phyloP scores from a whole-genome alignment of 2,888 invertebrate genomes.

The Troglohyphantes excavatus region DNA sequence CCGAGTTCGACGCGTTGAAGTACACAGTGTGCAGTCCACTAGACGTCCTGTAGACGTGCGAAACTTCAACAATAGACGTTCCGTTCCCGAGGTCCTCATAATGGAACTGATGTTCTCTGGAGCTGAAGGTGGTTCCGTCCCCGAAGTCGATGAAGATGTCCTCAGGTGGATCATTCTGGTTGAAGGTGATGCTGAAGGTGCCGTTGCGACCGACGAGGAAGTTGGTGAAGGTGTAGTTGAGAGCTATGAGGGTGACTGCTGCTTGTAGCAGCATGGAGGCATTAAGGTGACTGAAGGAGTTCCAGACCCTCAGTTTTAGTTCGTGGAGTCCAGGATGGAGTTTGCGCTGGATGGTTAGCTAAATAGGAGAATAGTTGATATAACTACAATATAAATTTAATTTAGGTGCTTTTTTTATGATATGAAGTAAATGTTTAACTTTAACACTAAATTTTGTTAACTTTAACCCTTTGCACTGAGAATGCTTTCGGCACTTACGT shows the following conservation, averaged over 20 bases:
- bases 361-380: no score
- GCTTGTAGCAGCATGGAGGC: conserved; percentile 61
- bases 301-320: conserved; percentile 47
- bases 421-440: no score
- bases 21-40: conserved; percentile 35
- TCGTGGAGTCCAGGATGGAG: conserved; percentile 38
- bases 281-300: conserved; percentile 39
- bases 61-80: conserved; percentile 1
- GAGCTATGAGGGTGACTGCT: conserved; percentile 36
- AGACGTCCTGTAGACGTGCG: conserved; percentile 16
- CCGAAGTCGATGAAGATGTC: conserved; percentile 62
- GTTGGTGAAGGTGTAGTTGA: conserved; percentile 53
- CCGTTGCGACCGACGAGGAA: conserved; percentile 48
- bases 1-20: conserved; percentile 55
- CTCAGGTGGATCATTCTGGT: conserved; percentile 23
- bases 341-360: conserved; percentile 6
- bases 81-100: neutral
- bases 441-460: no score
- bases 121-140: conserved; percentile 13
- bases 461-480: no score
- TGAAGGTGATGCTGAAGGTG: conserved; percentile 38
- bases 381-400: no score
- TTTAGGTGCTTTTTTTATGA: no score
- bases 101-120: neutral
- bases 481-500: no score